Evolutionary conservation across 2,797 vertebrate species (phyloP).

Genomic region (Poecile montanus): DNA sequence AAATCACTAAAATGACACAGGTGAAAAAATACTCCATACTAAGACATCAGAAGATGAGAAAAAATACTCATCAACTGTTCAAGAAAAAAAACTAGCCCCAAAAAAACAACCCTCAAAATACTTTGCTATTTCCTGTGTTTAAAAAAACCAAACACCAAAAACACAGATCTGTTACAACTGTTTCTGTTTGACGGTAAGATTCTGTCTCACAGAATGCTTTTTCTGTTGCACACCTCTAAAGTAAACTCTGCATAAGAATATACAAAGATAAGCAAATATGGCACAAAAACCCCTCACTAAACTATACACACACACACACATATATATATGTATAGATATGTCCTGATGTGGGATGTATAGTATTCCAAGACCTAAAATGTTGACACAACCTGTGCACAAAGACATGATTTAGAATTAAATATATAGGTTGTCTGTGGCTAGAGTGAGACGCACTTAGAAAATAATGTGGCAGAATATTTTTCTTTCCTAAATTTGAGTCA

Average conservation of each 20-base stretch:
- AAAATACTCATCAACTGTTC: background rate
- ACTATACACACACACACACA: no score
- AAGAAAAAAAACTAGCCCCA: background rate
- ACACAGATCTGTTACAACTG: background rate
- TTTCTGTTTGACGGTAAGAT: background rate
- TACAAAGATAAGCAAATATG: background rate
- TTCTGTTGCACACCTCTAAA: background rate
- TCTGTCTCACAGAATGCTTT: background rate
- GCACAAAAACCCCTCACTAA: background rate
- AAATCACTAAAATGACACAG: background rate
- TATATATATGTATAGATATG: no score
- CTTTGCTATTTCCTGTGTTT: background rate
- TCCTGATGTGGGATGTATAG: background rate
- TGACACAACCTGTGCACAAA: background rate
- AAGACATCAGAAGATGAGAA: background rate
- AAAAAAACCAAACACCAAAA: background rate
- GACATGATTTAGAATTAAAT: background rate
- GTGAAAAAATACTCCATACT: background rate
- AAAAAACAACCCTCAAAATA: background rate
- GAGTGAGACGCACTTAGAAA: background rate
- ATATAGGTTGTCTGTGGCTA: background rate
- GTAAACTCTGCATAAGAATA: background rate
- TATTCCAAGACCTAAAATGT: background rate
- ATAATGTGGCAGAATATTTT: rapidly evolving
- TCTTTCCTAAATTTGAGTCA: background rate